Evolutionary conservation across 2,888 invertebrate genomes (phyloP).

Genomic region (Podotricha telesiphe): DNA sequence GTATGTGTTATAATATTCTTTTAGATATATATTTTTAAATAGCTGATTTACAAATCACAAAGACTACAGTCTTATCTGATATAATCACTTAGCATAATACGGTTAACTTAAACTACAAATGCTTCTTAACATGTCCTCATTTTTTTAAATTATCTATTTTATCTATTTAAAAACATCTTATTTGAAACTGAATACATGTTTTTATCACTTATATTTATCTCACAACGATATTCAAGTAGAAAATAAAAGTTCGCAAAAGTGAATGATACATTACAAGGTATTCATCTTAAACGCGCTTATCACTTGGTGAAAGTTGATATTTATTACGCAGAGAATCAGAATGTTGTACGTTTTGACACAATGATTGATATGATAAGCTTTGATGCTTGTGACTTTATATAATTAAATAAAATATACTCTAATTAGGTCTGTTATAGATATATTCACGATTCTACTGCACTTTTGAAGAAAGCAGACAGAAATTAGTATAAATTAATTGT

Average conservation of each 20-base stretch:
- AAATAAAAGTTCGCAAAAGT: neutral
- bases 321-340: constrained; percentile 17
- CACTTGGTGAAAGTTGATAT: constrained; percentile 22
- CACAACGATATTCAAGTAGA: neutral
- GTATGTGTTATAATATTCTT: neutral
- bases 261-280: constrained; percentile 12
- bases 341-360: constrained; percentile 15
- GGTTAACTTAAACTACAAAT: no score
- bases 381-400: constrained; percentile 1
- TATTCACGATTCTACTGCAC: neutral
- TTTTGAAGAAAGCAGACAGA: neutral
- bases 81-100: no score
- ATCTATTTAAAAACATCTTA: no score
- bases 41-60: no score
- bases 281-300: neutral
- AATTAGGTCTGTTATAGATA: neutral
- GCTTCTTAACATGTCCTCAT: no score
- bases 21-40: no score
- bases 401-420: neutral
- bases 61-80: no score
- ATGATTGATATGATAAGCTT: constrained; percentile 17
- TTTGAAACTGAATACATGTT: neutral
- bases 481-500: no score
- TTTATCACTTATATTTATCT: neutral
- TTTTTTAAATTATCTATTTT: no score